Evolutionary conservation across 2,797 vertebrate species (phyloP).

Genomic region (Ctenopoma multispine): DNA sequence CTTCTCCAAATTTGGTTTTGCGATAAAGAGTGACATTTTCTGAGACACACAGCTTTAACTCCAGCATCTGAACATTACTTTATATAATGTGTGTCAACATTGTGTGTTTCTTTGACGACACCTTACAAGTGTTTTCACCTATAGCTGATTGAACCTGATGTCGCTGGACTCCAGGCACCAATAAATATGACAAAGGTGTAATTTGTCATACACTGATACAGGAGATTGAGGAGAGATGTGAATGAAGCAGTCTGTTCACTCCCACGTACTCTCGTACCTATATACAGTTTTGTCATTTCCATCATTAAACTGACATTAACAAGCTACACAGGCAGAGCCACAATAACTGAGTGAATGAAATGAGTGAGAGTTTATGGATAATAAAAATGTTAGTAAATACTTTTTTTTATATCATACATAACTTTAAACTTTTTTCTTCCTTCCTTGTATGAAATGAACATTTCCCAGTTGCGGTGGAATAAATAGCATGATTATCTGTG

Average conservation of each 20-base stretch:
- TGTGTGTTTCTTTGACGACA: too few species aligned
- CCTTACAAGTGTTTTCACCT: too few species aligned
- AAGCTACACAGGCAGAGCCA: too few species aligned
- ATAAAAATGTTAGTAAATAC: too few species aligned
- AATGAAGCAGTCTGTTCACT: neutral
- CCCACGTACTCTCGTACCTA: too few species aligned
- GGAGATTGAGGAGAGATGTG: neutral
- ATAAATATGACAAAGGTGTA: neutral
- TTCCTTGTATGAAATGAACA: neutral
- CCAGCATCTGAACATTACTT: neutral
- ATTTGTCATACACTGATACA: neutral
- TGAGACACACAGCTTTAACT: neutral
- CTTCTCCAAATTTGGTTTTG: too few species aligned
- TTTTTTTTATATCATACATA: neutral
- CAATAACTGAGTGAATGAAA: neutral
- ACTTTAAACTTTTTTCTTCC: neutral
- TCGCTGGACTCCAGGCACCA: neutral
- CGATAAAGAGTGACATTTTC: too few species aligned
- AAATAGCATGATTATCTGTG: conserved; percentile 6
- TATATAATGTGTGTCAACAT: too few species aligned
- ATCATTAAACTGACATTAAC: too few species aligned
- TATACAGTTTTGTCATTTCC: too few species aligned
- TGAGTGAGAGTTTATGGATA: too few species aligned
- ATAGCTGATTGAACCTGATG: too few species aligned
- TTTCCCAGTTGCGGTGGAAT: conserved; percentile 3